phyloP scores from a whole-genome alignment of 2,888 invertebrate species.

The Branchipolynoe longqiensis region DNA sequence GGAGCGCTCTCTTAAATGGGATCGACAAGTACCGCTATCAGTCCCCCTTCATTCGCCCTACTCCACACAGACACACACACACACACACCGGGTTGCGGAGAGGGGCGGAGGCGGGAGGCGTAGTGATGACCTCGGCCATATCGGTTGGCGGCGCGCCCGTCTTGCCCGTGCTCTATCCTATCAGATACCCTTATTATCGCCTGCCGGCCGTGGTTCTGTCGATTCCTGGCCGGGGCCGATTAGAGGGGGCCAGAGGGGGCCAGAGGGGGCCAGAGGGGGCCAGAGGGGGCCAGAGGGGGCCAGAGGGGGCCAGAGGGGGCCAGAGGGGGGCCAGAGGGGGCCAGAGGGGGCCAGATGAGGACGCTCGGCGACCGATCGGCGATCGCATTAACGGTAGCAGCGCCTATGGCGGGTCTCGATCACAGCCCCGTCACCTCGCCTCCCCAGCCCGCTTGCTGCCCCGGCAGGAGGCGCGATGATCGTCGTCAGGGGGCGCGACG shows the following conservation, averaged over 20 bases:
- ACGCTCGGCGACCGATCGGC: constrained; percentile 2
- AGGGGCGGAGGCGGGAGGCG: no score
- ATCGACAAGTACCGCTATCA: no score
- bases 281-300: background rate
- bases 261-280: background rate
- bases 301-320: background rate
- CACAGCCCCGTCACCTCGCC: background rate
- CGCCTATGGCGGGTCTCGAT: constrained; percentile 4
- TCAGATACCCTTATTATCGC: constrained; percentile 21
- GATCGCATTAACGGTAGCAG: constrained; percentile 16
- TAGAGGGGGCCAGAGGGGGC: constrained; percentile 10
- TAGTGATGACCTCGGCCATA: no score
- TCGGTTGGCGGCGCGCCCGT: no score
- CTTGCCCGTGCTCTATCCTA: background rate
- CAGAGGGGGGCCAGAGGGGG: background rate
- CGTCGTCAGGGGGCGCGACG: constrained; percentile 30
- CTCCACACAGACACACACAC: no score
- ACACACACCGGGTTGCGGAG: no score
- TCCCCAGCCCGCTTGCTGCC: background rate
- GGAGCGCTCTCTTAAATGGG: no score
- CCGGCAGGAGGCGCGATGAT: constrained; percentile 31
- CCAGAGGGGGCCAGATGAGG: background rate
- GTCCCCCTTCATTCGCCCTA: no score
- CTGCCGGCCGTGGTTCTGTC: background rate
- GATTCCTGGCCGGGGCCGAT: background rate